Percentiles rank a stretch among this genome's conserved stretches.
These are phyloP conservation scores for Camelus bactrianus DNA, from an alignment of 2,113 vertebrate genomes.

Conservation along the genomic window DNA sequence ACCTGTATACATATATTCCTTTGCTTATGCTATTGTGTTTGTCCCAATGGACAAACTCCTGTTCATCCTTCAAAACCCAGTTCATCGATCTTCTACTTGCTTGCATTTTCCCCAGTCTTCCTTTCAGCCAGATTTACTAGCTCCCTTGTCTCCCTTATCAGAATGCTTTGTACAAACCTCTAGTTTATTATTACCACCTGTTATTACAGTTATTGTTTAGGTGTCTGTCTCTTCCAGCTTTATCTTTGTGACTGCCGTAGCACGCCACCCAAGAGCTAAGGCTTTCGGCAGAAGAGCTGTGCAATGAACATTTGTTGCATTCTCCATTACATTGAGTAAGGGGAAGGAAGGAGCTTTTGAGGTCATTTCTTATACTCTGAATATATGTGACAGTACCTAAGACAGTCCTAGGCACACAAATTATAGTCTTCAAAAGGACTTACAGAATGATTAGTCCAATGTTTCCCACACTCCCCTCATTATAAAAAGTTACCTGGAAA, in stretches of 20 bases:
- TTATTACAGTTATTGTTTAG: not conserved
- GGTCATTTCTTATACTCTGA: not conserved
- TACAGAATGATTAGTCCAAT: not conserved
- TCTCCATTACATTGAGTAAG: not conserved
- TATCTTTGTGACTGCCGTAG: too few species aligned
- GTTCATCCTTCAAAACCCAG: slow-evolving; percentile 31
- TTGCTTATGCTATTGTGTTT: not conserved
- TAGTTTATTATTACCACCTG: not conserved
- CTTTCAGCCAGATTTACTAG: not conserved
- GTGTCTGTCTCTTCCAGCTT: not conserved
- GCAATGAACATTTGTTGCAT: not conserved
- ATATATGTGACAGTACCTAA: not conserved
- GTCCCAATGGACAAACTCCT: not conserved
- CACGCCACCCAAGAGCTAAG: not conserved
- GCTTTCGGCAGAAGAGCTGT: not conserved
- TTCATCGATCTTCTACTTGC: not conserved
- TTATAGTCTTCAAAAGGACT: not conserved
- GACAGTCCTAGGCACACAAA: not conserved
- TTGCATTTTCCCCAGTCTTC: not conserved
- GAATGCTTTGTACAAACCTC: not conserved
- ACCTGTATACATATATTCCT: not conserved
- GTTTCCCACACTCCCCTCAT: not conserved
- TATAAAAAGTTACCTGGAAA: not conserved
- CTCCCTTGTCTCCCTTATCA: not conserved
- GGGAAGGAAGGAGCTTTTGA: not conserved